phyloP scores from a whole-genome alignment of 2,797 vertebrate genomes.

The Acestrorhynchus altus region DNA sequence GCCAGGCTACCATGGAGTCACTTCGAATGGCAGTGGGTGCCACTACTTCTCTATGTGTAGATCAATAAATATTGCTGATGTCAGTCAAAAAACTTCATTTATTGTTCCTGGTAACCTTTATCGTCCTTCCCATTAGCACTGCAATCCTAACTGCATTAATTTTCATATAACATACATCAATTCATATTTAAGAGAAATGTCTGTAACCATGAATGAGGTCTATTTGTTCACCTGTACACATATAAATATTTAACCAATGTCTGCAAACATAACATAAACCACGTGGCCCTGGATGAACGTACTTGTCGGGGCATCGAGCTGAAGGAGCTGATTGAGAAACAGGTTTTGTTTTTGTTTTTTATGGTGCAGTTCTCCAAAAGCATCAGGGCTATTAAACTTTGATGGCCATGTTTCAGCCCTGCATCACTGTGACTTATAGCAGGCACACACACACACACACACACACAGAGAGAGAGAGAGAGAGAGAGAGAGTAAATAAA shows the following conservation, averaged over 20 bases:
- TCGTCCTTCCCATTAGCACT: no score
- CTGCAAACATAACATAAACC: constrained; percentile 10
- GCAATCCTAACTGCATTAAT: no score
- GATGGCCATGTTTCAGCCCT: constrained; percentile 13
- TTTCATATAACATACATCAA: neutral
- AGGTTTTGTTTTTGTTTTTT: constrained; percentile 17
- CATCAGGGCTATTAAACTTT: constrained; percentile 35
- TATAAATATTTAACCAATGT: constrained; percentile 15
- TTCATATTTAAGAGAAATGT: neutral
- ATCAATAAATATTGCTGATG: no score
- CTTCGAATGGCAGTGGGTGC: no score
- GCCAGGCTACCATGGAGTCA: no score
- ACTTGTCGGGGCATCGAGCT: neutral
- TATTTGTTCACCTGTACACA: constrained; percentile 6
- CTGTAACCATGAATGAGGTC: neutral
- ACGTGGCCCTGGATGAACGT: constrained; percentile 1
- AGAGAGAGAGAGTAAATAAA: neutral
- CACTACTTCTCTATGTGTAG: no score
- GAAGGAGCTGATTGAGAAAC: constrained; percentile 18
- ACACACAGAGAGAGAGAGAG: neutral
- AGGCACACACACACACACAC: neutral
- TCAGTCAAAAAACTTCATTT: no score
- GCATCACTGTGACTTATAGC: constrained; percentile 1
- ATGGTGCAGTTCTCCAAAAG: constrained; percentile 16
- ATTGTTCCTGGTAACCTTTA: no score